Conservation (phyloP, 2,888 invertebrate genomes). For the Neoaliturus tenellus region DNA sequence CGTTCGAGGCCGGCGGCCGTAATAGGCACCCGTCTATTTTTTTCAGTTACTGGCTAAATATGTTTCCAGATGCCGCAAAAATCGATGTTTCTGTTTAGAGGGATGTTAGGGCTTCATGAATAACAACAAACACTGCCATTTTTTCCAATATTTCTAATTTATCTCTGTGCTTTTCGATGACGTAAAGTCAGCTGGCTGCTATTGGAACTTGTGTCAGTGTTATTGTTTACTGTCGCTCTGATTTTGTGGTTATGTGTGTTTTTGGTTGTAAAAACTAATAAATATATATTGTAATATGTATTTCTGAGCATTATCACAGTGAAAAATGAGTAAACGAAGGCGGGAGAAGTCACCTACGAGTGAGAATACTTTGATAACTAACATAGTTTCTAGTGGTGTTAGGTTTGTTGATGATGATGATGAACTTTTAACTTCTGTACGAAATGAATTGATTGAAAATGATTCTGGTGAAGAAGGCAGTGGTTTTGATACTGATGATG, state of each 20-base stretch:
- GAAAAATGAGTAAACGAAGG: neutral
- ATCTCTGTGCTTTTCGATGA: neutral
- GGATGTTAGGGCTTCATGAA: too few species aligned
- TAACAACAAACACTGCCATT: neutral
- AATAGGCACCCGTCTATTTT: constrained; percentile 3
- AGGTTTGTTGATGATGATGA: constrained; percentile 25
- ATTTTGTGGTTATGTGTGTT: neutral
- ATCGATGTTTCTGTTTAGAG: neutral
- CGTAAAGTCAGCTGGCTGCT: neutral
- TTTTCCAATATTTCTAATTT: neutral
- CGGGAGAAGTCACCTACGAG: neutral
- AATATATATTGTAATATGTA: neutral
- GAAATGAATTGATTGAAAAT: constrained; percentile 14
- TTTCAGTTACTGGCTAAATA: neutral
- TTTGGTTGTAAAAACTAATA: neutral
- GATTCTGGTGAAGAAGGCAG: neutral
- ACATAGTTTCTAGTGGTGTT: neutral
- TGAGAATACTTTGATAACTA: neutral
- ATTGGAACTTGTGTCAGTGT: neutral
- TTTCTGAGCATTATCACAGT: neutral
- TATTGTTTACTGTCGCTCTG: neutral
- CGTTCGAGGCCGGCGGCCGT: constrained; percentile 5
- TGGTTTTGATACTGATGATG: neutral
- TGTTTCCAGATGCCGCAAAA: neutral
- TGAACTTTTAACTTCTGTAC: neutral